These are phyloP conservation scores for Drosophila quasianomalipes DNA, from an alignment of 2,888 invertebrate species.

Conservation along the genomic window DNA sequence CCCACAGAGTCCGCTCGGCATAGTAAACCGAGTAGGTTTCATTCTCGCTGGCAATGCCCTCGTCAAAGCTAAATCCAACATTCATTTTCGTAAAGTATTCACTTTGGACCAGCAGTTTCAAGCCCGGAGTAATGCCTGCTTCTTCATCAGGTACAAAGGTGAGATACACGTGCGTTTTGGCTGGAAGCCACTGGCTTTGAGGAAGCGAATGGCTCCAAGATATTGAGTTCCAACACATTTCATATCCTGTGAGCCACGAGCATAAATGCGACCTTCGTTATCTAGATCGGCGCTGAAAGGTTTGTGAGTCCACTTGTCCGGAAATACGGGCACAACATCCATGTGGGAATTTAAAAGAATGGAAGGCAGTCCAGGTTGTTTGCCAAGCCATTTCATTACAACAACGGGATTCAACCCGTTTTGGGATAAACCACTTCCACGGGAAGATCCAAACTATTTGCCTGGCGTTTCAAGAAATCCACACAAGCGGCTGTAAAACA, in stretches of 20 bases:
- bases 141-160: conserved; percentile 88
- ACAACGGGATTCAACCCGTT: conserved; percentile 90
- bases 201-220: conserved; percentile 89
- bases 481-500: conserved; percentile 89
- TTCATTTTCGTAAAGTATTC: conserved; percentile 89
- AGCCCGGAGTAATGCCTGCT: conserved; percentile 90
- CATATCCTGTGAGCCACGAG: conserved; percentile 95
- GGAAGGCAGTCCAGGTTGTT: conserved; percentile 89
- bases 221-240: conserved; percentile 92
- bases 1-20: conserved; percentile 90
- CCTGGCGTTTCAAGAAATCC: conserved; percentile 91
- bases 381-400: conserved; percentile 92
- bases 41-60: conserved; percentile 90
- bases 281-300: conserved; percentile 95
- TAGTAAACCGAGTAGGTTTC: conserved; percentile 88
- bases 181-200: conserved; percentile 87
- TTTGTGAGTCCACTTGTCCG: conserved; percentile 94
- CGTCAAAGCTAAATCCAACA: conserved; percentile 92
- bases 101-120: conserved; percentile 88
- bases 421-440: conserved; percentile 86
- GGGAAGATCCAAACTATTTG: conserved; percentile 89
- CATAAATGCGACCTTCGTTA: conserved; percentile 93
- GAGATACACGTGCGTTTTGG: conserved; percentile 89
- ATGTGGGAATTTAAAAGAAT: conserved; percentile 95
- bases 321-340: conserved; percentile 98